Evolutionary conservation across 2,888 invertebrate species (phyloP).

Genomic region (Drosophila macrothrix): DNA sequence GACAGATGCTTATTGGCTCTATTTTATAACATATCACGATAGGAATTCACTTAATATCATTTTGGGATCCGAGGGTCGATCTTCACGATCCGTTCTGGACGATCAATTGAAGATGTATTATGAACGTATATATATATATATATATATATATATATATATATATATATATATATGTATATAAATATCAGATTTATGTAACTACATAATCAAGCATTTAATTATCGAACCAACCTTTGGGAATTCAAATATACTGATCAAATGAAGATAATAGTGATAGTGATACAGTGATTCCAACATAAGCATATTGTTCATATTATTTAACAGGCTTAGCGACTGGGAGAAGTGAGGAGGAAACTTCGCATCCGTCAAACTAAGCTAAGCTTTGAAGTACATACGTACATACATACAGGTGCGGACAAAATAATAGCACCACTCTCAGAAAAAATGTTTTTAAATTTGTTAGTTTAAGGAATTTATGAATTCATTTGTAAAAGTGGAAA

Average conservation of each 20-base stretch:
- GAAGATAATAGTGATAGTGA: not conserved
- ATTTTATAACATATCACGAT: not conserved
- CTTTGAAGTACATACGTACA: constrained; percentile 3
- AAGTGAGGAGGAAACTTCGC: constrained; percentile 5
- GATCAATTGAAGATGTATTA: not conserved
- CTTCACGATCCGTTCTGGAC: not conserved
- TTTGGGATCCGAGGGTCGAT: not conserved
- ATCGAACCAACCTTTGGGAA: not conserved
- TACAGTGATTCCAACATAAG: not conserved
- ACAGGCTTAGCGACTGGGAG: not conserved
- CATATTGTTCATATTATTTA: constrained; percentile 1
- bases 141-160: not conserved
- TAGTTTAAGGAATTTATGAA: not conserved
- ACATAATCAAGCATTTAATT: not conserved
- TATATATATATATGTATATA: not conserved
- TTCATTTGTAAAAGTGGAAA: not conserved
- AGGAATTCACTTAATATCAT: not conserved
- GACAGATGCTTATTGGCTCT: not conserved
- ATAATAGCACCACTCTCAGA: not conserved
- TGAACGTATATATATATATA: not conserved
- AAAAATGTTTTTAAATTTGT: not conserved
- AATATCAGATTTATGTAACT: not conserved
- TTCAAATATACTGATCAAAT: not conserved
- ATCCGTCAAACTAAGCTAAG: not conserved
- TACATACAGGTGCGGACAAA: not conserved